These are phyloP conservation scores for Lithophane semibrunnea DNA, from an alignment of 2,888 invertebrate species.

Conservation along the genomic window DNA sequence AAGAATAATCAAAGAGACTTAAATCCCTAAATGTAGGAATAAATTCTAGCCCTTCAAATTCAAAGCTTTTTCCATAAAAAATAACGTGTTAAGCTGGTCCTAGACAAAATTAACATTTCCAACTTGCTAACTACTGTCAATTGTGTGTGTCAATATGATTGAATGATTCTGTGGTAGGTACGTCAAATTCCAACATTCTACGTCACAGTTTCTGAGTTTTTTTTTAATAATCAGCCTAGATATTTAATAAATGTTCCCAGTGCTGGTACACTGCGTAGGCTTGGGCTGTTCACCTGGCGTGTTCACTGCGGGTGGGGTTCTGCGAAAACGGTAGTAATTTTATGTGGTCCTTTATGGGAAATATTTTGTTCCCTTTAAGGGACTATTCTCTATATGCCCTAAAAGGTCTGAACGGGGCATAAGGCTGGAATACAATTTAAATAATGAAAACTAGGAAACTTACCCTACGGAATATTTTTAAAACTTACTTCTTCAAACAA, in stretches of 20 bases:
- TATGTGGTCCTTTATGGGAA: not conserved
- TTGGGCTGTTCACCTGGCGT: too few species aligned
- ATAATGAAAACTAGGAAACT: not conserved
- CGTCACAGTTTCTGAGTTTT: not conserved
- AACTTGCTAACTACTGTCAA: constrained; percentile 16
- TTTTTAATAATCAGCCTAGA: too few species aligned
- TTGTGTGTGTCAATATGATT: constrained; percentile 8
- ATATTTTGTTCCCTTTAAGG: not conserved
- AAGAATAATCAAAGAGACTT: not conserved
- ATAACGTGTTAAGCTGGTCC: not conserved
- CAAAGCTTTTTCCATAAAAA: not conserved
- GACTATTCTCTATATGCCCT: not conserved
- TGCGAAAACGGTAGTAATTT: not conserved
- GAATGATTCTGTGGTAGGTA: not conserved
- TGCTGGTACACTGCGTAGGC: too few species aligned
- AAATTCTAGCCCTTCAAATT: not conserved
- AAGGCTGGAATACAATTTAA: not conserved
- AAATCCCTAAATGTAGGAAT: not conserved
- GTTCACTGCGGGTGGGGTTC: too few species aligned
- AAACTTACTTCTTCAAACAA: too few species aligned
- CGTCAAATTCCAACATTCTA: constrained; percentile 12
- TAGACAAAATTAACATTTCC: constrained; percentile 30
- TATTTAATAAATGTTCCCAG: too few species aligned
- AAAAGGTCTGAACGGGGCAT: not conserved
- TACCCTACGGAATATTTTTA: too few species aligned